A percentile compares a stretch with the other conserved stretches of the same genome.
Evolutionary conservation across 2,888 invertebrate species (phyloP).

Genomic region (Nephrotoma guestfalica): DNA sequence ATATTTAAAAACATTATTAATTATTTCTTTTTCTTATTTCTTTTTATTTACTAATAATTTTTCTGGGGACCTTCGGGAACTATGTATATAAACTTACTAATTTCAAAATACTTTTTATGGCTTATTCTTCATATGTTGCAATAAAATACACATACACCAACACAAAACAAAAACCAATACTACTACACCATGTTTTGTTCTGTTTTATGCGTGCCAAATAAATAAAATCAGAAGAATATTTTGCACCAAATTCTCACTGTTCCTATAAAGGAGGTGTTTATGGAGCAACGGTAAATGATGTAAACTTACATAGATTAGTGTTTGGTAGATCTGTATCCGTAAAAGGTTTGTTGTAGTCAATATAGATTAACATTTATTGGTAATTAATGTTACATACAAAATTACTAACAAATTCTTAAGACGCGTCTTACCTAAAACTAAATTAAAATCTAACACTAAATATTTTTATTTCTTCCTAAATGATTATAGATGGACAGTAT

Average conservation of each 20-base stretch:
- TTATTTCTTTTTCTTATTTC: neutral
- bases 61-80: neutral
- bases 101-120: neutral
- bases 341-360: neutral
- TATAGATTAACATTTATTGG: neutral
- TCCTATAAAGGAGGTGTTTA: neutral
- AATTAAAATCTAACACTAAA: no score
- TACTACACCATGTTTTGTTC: neutral
- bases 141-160: neutral
- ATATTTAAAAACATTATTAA: neutral
- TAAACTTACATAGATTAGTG: neutral
- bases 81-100: neutral
- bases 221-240: neutral
- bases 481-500: slow-evolving; percentile 53
- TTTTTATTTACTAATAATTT: neutral
- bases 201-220: neutral
- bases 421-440: neutral
- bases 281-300: neutral
- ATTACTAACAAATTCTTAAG: neutral
- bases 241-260: neutral
- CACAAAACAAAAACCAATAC: neutral
- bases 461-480: neutral
- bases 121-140: neutral
- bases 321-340: neutral
- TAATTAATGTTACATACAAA: neutral